Percentiles rank a stretch among this genome's conserved stretches.
Evolutionary conservation across 2,113 vertebrate species (phyloP).

Genomic region (Erythrocercus mccallii): DNA sequence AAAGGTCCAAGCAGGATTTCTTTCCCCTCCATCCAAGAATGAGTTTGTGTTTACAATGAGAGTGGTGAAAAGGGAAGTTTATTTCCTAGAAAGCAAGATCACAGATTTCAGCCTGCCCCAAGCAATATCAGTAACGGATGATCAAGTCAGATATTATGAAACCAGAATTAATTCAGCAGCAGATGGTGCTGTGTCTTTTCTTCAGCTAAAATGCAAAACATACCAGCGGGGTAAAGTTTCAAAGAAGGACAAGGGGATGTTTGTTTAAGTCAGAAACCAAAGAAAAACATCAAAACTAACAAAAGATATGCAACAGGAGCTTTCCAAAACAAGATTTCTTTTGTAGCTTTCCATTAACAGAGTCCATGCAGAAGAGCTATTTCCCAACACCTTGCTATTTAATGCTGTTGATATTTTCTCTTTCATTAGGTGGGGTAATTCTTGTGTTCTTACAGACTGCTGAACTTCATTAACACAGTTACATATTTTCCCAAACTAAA

Average conservation of each 20-base stretch:
- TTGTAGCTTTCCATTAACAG: neutral
- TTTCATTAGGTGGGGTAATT: neutral
- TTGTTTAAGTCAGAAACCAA: conserved; percentile 40
- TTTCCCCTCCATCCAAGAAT: neutral
- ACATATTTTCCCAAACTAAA: neutral
- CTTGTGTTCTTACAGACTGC: neutral
- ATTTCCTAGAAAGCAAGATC: conserved; percentile 56
- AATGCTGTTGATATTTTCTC: neutral
- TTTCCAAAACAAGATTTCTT: neutral
- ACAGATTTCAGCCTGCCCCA: neutral
- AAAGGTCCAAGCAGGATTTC: neutral
- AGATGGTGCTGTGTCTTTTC: neutral
- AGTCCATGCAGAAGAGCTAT: neutral
- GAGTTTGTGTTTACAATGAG: neutral
- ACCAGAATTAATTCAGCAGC: conserved; percentile 40
- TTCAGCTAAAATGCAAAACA: conserved; percentile 26
- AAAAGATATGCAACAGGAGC: neutral
- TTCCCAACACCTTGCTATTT: neutral
- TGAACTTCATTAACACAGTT: neutral
- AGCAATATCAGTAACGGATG: conserved; percentile 33
- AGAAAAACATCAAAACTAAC: conserved; percentile 23
- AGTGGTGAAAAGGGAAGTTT: neutral
- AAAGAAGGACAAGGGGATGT: conserved; percentile 2
- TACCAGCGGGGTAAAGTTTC: neutral
- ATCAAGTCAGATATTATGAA: conserved; percentile 12